Base-by-base conservation (phyloP, 1,140 invertebrate genomes). In the Batillaria attramentaria region DNA sequence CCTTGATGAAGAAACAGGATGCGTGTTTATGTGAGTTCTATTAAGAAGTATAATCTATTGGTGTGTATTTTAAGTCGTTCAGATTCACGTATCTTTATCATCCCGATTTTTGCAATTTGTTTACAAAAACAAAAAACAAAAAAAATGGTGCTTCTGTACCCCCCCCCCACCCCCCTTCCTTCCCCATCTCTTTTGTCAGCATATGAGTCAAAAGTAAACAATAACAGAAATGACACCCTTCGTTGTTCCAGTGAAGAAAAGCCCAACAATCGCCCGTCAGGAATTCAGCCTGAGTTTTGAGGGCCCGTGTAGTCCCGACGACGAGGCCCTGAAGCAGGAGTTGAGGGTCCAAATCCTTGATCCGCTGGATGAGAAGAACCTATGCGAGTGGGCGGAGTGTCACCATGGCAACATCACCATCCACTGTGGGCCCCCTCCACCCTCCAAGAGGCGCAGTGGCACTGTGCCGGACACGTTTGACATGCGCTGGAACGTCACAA, bases 11-110 rank as follows among this genome's bases (percentile, higher is more conserved):
- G 42, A 82, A 62, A 37, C 84, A 85, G 41, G 57, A 83, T 60
- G 80, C 86, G n/a, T 87, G 86, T 74, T 43, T 86, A 28, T 74
- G 86, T 87, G 72, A 81, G 85, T 85, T 28, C n/a, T 65, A n/a
- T n/a, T n/a, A n/a, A n/a, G n/a, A n/a, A 10, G 31, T n/a, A n/a
- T n/a, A n/a, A n/a, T n/a, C n/a, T n/a, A n/a, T n/a, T n/a, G n/a
- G n/a, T n/a, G n/a, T n/a, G n/a, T n/a, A n/a, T n/a, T n/a, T n/a
- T n/a, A n/a, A n/a, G n/a, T n/a, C n/a, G n/a, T n/a, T n/a, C n/a
- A n/a, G n/a, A n/a, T n/a, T n/a, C n/a, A n/a, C n/a, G n/a, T n/a
- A n/a, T n/a, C n/a, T n/a, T n/a, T n/a, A n/a, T n/a, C n/a, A n/a
- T n/a, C n/a, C n/a, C n/a, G n/a, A n/a, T n/a, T n/a, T n/a, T n/a